phyloP scores from a whole-genome alignment of 2,113 vertebrate species.

The Nothobranchius kuhntae region DNA sequence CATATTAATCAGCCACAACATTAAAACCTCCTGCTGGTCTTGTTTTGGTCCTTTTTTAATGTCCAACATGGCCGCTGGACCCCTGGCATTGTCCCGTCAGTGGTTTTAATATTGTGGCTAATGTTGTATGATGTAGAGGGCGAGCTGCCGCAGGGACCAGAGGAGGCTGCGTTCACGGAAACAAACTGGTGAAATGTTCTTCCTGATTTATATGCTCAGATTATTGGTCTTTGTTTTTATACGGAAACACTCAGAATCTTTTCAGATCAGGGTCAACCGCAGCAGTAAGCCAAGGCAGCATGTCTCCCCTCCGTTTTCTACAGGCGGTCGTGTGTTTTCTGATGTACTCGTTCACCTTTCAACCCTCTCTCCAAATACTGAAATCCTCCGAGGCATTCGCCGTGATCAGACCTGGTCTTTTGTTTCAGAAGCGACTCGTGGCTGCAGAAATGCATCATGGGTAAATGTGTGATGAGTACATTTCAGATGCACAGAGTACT shows the following conservation, averaged over 20 bases:
- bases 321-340: constrained; percentile 41
- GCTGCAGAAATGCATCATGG: constrained; percentile 12
- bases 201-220: constrained; percentile 72
- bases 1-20: not conserved
- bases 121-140: constrained; percentile 44
- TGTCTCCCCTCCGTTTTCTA: constrained; percentile 51
- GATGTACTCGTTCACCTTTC: constrained; percentile 42
- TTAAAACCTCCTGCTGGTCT: not conserved
- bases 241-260: constrained; percentile 48
- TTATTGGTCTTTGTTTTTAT: constrained; percentile 48
- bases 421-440: constrained; percentile 1
- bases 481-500: constrained; percentile 69
- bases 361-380: constrained; percentile 3
- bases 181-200: constrained; percentile 43
- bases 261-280: constrained; percentile 68
- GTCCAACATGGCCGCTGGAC: not conserved
- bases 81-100: not conserved
- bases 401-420: not conserved
- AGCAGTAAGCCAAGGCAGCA: constrained; percentile 57
- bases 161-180: constrained; percentile 50
- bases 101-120: constrained; percentile 15
- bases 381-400: constrained; percentile 20
- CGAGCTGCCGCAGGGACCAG: constrained; percentile 55
- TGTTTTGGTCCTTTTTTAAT: not conserved
- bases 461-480: constrained; percentile 43